These are phyloP conservation scores for Pseudobourletiella spinata DNA, from an alignment of 1,140 invertebrate species.

Conservation along the genomic window DNA sequence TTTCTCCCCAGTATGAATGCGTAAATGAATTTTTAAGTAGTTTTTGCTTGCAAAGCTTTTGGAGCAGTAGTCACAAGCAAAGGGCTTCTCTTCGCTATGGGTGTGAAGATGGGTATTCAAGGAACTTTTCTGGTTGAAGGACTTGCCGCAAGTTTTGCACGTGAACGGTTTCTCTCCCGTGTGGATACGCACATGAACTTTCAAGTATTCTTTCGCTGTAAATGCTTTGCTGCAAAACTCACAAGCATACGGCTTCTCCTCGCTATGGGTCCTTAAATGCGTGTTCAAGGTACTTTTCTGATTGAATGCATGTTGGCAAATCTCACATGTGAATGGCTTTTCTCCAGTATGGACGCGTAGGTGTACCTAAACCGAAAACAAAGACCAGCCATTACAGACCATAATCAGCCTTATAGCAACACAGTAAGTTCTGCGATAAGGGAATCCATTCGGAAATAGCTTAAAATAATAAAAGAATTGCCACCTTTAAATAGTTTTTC, in stretches of 20 bases:
- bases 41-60: constrained; percentile 10
- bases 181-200: constrained; percentile 19
- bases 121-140: constrained; percentile 24
- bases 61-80: constrained; percentile 6
- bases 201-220: constrained; percentile 15
- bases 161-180: constrained; percentile 25
- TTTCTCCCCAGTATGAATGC: constrained; percentile 25
- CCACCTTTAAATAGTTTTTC: constrained; percentile 6
- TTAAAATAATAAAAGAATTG: background rate
- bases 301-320: constrained; percentile 20
- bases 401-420: background rate
- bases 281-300: constrained; percentile 19
- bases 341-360: constrained; percentile 23
- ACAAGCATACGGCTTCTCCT: constrained; percentile 22
- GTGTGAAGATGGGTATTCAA: constrained; percentile 9
- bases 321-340: constrained; percentile 22
- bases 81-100: constrained; percentile 8
- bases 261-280: constrained; percentile 19
- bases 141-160: constrained; percentile 17
- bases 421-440: too few species aligned
- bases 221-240: constrained; percentile 18
- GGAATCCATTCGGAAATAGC: background rate
- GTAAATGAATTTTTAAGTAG: constrained; percentile 13
- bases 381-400: background rate
- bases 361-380: constrained; percentile 15